Conservation (phyloP, 2,888 invertebrate species). For the Hyposoter dolosus region DNA sequence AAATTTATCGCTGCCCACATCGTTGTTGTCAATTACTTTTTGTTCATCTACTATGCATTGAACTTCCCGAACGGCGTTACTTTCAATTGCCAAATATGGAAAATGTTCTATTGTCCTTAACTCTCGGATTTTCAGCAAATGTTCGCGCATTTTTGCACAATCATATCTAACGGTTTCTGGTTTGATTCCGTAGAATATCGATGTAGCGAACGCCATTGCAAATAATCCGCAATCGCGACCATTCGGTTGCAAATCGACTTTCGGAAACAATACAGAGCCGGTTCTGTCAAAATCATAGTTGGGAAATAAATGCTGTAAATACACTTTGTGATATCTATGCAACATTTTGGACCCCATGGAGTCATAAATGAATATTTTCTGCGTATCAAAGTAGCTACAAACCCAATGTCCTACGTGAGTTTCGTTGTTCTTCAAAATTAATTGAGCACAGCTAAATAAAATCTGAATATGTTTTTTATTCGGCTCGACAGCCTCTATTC, state of each 20-base stretch:
- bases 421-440: background rate
- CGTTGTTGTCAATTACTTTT: background rate
- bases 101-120: constrained; percentile 33
- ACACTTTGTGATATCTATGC: constrained; percentile 50
- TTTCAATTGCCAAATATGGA: constrained; percentile 7
- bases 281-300: constrained; percentile 39
- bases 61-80: background rate
- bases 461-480: constrained; percentile 65
- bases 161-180: constrained; percentile 32
- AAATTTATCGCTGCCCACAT: background rate
- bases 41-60: background rate
- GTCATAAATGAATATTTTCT: constrained; percentile 62
- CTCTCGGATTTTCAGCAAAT: constrained; percentile 37
- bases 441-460: constrained; percentile 57
- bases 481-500: constrained; percentile 48
- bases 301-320: constrained; percentile 53
- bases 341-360: constrained; percentile 39
- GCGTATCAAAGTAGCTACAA: constrained; percentile 57
- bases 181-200: constrained; percentile 42
- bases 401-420: constrained; percentile 54
- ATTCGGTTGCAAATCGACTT: constrained; percentile 54
- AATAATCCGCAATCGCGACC: constrained; percentile 38
- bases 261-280: constrained; percentile 44
- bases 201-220: constrained; percentile 48
- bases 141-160: constrained; percentile 14